A percentile compares a stretch with the other conserved stretches of the same genome.
Evolutionary conservation across 64 coral and sea anemone genomes (phyloP).

Genomic region (Porites australiensis): DNA sequence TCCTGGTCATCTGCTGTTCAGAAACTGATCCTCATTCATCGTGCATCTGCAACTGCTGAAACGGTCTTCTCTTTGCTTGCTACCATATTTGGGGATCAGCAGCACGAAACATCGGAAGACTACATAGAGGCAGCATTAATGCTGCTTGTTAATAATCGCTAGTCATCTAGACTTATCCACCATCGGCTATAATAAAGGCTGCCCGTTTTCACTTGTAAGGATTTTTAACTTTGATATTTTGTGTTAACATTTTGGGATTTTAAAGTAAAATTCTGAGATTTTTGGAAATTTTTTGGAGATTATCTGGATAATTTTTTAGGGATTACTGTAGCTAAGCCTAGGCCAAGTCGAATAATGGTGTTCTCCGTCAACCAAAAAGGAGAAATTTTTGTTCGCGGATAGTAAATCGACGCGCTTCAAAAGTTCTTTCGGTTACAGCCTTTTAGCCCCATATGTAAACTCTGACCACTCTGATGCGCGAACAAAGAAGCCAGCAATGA

Average conservation of each 20-base stretch:
- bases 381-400: too few relatives aligned
- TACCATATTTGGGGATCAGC: constrained; percentile 32
- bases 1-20: constrained; percentile 22
- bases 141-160: constrained; percentile 8
- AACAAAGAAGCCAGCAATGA: too few relatives aligned
- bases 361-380: too few relatives aligned
- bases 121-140: not conserved
- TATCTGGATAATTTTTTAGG: not conserved
- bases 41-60: constrained; percentile 45
- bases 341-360: too few relatives aligned
- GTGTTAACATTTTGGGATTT: not conserved
- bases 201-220: not conserved
- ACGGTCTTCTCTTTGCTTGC: constrained; percentile 35
- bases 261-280: not conserved
- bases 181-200: not conserved
- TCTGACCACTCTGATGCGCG: too few relatives aligned
- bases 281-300: not conserved
- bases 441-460: too few relatives aligned
- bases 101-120: constrained; percentile 18
- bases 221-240: constrained; percentile 5
- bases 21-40: constrained; percentile 42
- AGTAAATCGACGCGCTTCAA: too few relatives aligned
- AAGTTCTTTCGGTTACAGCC: too few relatives aligned
- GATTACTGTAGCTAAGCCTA: too few relatives aligned
- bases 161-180: too few relatives aligned